Conservation (phyloP, 2,888 invertebrate species). For the Lithosia quadra region DNA sequence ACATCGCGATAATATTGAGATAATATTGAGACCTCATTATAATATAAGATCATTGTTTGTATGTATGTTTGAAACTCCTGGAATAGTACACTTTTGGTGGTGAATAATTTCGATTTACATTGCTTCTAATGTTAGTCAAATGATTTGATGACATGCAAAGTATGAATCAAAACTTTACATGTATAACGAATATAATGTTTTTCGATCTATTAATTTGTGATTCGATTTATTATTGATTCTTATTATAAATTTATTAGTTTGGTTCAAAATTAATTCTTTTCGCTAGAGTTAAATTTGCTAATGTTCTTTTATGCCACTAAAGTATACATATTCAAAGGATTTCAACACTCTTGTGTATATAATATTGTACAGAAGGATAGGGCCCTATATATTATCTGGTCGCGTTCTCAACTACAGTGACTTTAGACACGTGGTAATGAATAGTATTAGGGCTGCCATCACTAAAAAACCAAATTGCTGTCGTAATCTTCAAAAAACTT, state of each 20-base stretch:
- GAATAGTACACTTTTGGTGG: conserved; percentile 1
- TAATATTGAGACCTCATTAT: background rate
- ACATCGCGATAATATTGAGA: background rate
- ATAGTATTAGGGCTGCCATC: too few species aligned
- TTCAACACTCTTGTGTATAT: background rate
- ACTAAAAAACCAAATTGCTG: too few species aligned
- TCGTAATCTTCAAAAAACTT: too few species aligned
- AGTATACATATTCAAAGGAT: too few species aligned
- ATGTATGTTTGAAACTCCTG: background rate
- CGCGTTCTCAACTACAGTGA: too few species aligned
- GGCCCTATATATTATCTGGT: background rate
- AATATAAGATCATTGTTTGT: background rate
- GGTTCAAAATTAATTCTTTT: background rate
- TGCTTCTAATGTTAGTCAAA: background rate
- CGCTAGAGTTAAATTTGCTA: too few species aligned
- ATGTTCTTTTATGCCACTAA: too few species aligned
- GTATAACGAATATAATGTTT: background rate
- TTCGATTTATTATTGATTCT: background rate
- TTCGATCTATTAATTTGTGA: background rate
- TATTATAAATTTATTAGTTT: background rate
- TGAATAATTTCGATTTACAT: background rate
- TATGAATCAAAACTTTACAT: background rate
- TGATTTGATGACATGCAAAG: background rate
- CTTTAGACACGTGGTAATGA: too few species aligned
- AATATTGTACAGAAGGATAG: background rate